phyloP scores from a whole-genome alignment of 2,888 invertebrate genomes.

The Hanleya hanleyi region DNA sequence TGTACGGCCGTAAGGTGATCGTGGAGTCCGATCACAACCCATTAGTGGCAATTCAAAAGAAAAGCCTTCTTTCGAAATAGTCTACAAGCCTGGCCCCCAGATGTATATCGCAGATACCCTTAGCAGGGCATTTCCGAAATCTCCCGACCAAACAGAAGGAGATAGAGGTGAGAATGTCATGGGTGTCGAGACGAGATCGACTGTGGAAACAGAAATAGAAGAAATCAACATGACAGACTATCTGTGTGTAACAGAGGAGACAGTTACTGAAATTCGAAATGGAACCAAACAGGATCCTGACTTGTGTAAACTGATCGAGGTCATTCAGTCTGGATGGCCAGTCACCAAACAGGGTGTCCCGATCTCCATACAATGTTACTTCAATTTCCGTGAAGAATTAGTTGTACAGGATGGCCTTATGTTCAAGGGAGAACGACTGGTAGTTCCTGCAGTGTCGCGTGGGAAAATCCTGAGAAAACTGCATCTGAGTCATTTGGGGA shows the following conservation, averaged over 20 bases:
- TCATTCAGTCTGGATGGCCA: constrained; percentile 21
- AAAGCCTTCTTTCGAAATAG: constrained; percentile 16
- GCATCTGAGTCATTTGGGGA: constrained; percentile 15
- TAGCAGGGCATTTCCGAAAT: constrained; percentile 15
- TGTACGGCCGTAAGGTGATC: constrained; percentile 28
- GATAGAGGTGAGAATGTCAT: not conserved
- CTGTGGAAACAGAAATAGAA: not conserved
- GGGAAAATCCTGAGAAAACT: not conserved
- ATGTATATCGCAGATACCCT: constrained; percentile 15
- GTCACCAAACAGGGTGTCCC: not conserved
- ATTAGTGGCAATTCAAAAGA: constrained; percentile 23
- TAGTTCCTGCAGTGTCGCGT: not conserved
- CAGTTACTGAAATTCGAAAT: not conserved
- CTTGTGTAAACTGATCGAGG: constrained; percentile 9
- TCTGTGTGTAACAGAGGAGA: not conserved
- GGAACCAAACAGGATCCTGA: constrained; percentile 11
- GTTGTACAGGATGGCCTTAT: constrained; percentile 15
- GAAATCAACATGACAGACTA: constrained; percentile 12
- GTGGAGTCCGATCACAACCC: constrained; percentile 41
- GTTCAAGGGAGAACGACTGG: constrained; percentile 16
- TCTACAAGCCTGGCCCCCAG: constrained; percentile 6
- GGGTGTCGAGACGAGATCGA: not conserved
- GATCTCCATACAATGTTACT: not conserved
- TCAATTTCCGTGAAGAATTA: constrained; percentile 5
- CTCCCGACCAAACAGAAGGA: not conserved